These are phyloP conservation scores for Trididemnum nubilum DNA, from an alignment of 23 tunicate species.

Conservation along the genomic window DNA sequence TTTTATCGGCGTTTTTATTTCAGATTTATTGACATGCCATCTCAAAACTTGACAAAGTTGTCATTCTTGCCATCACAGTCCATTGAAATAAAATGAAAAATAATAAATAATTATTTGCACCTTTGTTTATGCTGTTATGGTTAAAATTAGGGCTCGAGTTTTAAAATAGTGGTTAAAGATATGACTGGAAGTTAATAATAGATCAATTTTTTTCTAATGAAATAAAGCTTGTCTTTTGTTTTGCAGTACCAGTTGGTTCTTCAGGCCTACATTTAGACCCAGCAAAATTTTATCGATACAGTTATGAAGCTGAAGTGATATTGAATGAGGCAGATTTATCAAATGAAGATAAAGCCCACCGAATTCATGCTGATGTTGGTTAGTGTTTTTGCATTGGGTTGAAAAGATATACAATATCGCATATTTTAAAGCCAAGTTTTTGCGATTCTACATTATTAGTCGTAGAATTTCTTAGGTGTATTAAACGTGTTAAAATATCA, in stretches of 20 bases:
- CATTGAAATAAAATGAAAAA: neutral
- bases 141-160: neutral
- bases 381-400: too few species aligned
- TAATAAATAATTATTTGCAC: neutral
- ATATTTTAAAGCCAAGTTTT: too few species aligned
- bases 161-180: neutral
- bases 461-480: too few species aligned
- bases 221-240: neutral
- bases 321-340: slow-evolving; percentile 90
- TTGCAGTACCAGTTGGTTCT: slow-evolving; percentile 52
- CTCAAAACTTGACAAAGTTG: too few species aligned
- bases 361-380: slow-evolving; percentile 95
- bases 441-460: too few species aligned
- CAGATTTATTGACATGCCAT: too few species aligned
- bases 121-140: neutral
- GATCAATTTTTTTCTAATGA: neutral
- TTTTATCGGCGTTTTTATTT: too few species aligned
- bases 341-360: slow-evolving; percentile 60
- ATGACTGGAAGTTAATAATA: neutral
- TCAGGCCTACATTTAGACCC: slow-evolving; percentile 58
- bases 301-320: slow-evolving; percentile 87
- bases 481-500: too few species aligned
- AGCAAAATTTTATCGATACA: slow-evolving; percentile 68
- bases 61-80: too few species aligned
- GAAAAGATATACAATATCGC: neutral